These are phyloP conservation scores for Chaenodraco wilsoni DNA, from an alignment of 2,797 vertebrate species.

Conservation along the genomic window DNA sequence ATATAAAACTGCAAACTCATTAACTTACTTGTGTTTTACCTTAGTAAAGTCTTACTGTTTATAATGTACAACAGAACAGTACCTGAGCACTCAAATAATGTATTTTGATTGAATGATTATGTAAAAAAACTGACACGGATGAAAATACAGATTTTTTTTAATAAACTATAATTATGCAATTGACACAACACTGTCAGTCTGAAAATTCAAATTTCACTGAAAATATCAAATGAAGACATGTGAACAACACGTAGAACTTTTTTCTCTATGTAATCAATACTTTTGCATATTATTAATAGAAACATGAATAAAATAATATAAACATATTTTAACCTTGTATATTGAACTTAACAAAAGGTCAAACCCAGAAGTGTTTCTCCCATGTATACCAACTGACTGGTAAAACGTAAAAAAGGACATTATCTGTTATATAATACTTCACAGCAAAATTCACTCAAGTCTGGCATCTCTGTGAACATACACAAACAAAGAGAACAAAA, in stretches of 20 bases:
- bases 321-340: background rate
- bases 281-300: background rate
- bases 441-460: background rate
- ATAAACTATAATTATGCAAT: constrained; percentile 37
- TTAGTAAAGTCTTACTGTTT: too few relatives aligned
- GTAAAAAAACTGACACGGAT: background rate
- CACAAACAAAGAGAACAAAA: constrained; percentile 25
- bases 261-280: background rate
- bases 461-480: constrained; percentile 25
- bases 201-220: background rate
- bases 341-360: constrained; percentile 20
- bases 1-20: too few relatives aligned
- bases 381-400: background rate
- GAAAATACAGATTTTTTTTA: constrained; percentile 10
- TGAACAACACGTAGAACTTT: constrained; percentile 19
- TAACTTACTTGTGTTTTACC: too few relatives aligned
- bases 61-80: too few relatives aligned
- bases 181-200: constrained; percentile 13
- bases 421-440: background rate
- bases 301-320: constrained; percentile 12
- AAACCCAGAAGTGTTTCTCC: background rate
- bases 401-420: constrained; percentile 5
- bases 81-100: too few relatives aligned
- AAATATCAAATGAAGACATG: constrained; percentile 10
- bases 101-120: too few relatives aligned